Evolutionary conservation across 2,797 vertebrate genomes (phyloP), one percentile per base, ranked within the genome.

Genomic region (Channa striata): DNA sequence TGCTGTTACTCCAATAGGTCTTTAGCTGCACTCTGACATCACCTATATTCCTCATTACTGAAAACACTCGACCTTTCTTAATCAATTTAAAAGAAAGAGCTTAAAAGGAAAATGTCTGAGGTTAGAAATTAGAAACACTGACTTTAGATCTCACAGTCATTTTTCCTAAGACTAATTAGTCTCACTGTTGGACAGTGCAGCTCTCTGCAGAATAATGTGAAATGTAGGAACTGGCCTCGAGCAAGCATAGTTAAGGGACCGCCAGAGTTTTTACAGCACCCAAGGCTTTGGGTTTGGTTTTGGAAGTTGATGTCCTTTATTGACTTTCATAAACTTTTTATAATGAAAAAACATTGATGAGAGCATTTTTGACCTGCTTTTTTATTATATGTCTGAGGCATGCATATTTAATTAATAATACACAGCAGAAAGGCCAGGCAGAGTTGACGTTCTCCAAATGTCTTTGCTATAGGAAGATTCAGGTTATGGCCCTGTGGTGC

Each of bases 401-500:
- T 19, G 7, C 10, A 4, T 19, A 3, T 10, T 11, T 47, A 44
- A 17, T 44, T n/a, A n/a, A 17, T 44, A 44, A 44, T 17, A 43
- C 17, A 43, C 6, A 43, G 11, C 14, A 13, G 39, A 14, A 13
- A 20, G 40, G 12, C 14, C 7, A 42, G 13, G 17, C 23, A 34
- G 19, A 64, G 14, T 33, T 17, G 25, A 53, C 17, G 16, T 17
- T n/a, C 62, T 53, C 14, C 4, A 3, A 34, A 43, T 14, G 13
- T 46, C 36, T 12, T 21, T 39, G 6, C 39, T 13, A 16, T 39
- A 14, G 44, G 59, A 39, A 39, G 34, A 34, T 23, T 9, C 33
- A 10, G 59, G 47, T 30, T 51, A 62, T 8, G 7, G 48, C 16
- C 23, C 63, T 47, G 56, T 54, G 54, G 34, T 39, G 23, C 56